Percentiles rank a stretch among this genome's conserved stretches.
These are phyloP conservation scores for Hypanus sabinus DNA, from an alignment of 2,113 vertebrate species.

Conservation along the genomic window DNA sequence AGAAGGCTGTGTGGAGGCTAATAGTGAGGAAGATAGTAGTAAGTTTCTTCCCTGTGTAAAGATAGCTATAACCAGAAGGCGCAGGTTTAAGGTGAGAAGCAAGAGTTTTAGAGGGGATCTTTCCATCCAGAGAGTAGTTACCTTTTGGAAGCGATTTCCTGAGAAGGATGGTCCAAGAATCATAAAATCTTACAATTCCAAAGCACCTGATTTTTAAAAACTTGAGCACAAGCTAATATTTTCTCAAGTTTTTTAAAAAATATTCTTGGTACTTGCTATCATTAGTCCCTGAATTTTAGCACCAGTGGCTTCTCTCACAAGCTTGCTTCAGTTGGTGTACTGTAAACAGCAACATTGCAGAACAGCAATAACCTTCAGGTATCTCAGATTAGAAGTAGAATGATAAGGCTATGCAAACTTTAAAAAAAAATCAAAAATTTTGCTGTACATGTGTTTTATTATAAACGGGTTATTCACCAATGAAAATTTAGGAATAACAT, in stretches of 20 bases:
- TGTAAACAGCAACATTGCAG: not conserved
- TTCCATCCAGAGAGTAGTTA: too few species aligned
- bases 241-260: not conserved
- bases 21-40: too few species aligned
- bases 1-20: too few species aligned
- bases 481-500: not conserved
- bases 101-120: too few species aligned
- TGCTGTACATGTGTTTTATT: not conserved
- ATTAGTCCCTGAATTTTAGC: constrained; percentile 17
- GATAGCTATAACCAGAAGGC: too few species aligned
- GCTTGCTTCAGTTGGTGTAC: constrained; percentile 19
- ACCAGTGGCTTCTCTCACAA: not conserved
- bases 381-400: not conserved
- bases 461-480: not conserved
- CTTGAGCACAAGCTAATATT: not conserved
- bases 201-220: not conserved
- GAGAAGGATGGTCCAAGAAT: too few species aligned
- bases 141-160: too few species aligned
- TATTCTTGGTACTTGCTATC: not conserved
- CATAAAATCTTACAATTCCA: not conserved
- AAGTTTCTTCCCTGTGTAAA: too few species aligned
- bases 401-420: constrained; percentile 28
- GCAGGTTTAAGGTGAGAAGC: too few species aligned
- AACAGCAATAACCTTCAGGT: not conserved
- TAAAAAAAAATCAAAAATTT: not conserved